Evolutionary conservation across 2,888 invertebrate species (phyloP).

Genomic region (Melanargia galathea): DNA sequence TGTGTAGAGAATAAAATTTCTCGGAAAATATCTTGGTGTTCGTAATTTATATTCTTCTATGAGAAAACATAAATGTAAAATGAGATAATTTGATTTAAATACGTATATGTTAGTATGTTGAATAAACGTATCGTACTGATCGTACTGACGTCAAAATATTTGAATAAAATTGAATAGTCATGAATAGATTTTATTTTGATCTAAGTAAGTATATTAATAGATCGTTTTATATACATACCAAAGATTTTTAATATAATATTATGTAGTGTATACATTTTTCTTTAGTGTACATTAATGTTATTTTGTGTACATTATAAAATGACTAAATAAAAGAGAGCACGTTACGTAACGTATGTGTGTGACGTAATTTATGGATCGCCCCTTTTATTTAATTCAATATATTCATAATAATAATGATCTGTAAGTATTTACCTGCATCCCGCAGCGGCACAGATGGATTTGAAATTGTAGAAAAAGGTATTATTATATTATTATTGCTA

Average conservation of each 20-base stretch:
- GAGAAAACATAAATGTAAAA: not conserved
- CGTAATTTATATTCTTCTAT: not conserved
- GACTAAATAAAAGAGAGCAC: not conserved
- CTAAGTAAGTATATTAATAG: too few species aligned
- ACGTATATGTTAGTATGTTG: not conserved
- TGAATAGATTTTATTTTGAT: not conserved
- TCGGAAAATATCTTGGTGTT: constrained; percentile 16
- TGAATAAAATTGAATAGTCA: constrained; percentile 5
- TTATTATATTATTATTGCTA: constrained; percentile 27
- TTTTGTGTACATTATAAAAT: not conserved
- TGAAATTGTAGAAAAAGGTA: constrained; percentile 62
- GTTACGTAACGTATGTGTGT: not conserved
- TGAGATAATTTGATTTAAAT: constrained; percentile 10
- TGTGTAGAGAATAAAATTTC: constrained; percentile 15
- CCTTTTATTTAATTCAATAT: too few species aligned
- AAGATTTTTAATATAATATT: constrained; percentile 1
- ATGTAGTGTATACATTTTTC: not conserved
- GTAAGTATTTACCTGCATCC: constrained; percentile 22
- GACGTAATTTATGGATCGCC: too few species aligned
- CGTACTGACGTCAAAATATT: not conserved
- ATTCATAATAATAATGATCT: constrained; percentile 5
- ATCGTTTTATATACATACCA: constrained; percentile 1
- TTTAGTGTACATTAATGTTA: not conserved
- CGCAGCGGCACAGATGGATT: constrained; percentile 63
- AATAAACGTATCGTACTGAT: too few species aligned